phyloP scores from a whole-genome alignment of 1,140 invertebrate genomes.

The Sogatella furcifera region DNA sequence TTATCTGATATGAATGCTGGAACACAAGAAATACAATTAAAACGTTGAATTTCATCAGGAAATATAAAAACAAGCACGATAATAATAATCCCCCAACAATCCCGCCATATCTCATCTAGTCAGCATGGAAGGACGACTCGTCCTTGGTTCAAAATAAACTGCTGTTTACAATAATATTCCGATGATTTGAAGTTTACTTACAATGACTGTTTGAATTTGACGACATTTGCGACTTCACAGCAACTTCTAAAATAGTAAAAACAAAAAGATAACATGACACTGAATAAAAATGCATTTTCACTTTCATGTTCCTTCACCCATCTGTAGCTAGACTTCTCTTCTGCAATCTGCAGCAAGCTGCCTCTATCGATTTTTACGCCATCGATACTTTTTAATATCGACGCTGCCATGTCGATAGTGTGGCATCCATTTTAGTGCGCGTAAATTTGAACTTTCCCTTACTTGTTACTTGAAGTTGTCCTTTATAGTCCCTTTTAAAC shows the following conservation, averaged over 20 bases:
- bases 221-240: conserved; percentile 14
- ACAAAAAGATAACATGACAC: conserved; percentile 12
- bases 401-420: no score
- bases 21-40: conserved; percentile 24
- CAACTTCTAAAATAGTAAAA: conserved; percentile 10
- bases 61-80: no score
- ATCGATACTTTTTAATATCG: not conserved
- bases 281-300: conserved; percentile 11
- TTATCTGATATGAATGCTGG: conserved; percentile 57
- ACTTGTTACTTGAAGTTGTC: no score
- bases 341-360: not conserved
- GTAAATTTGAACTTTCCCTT: no score
- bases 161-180: not conserved
- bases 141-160: conserved; percentile 7
- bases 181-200: not conserved
- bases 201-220: conserved; percentile 12
- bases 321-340: not conserved
- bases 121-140: conserved; percentile 13
- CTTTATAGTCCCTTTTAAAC: no score
- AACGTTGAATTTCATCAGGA: not conserved
- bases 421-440: no score
- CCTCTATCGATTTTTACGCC: not conserved
- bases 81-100: not conserved
- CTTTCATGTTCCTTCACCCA: conserved; percentile 7
- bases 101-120: conserved; percentile 13